Evolutionary conservation across 1,140 invertebrate genomes (phyloP).

Genomic region (Polypedilum pembai): DNA sequence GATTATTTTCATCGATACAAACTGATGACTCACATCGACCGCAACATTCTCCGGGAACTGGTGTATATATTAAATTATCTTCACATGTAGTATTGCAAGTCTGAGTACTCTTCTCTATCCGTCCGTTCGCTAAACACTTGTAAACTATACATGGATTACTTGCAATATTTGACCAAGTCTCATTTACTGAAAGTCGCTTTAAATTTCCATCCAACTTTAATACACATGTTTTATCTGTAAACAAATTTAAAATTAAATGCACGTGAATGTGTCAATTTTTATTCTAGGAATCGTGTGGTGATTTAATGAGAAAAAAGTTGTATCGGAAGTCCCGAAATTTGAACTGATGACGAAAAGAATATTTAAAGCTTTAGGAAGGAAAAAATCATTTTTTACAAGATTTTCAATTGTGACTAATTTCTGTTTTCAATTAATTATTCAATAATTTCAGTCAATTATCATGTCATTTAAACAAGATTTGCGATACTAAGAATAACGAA

Average conservation of each 20-base stretch:
- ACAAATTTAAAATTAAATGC: neutral
- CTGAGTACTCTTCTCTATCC: neutral
- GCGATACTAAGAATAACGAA: no score
- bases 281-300: no score
- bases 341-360: no score
- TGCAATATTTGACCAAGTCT: neutral
- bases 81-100: neutral
- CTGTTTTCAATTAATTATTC: no score
- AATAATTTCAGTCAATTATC: no score
- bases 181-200: neutral
- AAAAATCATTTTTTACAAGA: no score
- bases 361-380: no score
- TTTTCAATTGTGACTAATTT: no score
- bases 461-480: no score
- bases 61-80: conserved; percentile 36
- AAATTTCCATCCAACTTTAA: conserved; percentile 1
- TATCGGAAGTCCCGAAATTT: no score
- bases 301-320: no score
- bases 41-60: conserved; percentile 36
- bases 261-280: no score
- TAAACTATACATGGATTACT: neutral
- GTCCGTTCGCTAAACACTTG: neutral
- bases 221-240: neutral
- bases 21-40: conserved; percentile 40
- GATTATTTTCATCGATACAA: conserved; percentile 36